A percentile compares a stretch with the other conserved stretches of the same genome.
phyloP scores from a whole-genome alignment of 2,797 vertebrate species.

The Eulemur coronatus region DNA sequence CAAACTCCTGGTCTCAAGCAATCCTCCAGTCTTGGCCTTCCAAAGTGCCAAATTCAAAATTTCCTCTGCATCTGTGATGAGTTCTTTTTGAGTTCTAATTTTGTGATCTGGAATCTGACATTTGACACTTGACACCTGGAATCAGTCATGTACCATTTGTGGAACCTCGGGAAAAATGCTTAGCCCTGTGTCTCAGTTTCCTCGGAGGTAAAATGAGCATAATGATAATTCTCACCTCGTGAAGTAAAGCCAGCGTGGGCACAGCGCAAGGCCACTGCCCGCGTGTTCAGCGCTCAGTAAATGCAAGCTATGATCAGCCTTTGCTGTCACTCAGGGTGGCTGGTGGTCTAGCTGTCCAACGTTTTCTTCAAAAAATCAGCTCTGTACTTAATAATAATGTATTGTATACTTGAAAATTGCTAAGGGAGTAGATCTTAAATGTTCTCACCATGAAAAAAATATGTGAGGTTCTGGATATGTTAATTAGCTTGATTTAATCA shows the following conservation, averaged over 20 bases:
- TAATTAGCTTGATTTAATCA: background rate
- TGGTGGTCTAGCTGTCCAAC: background rate
- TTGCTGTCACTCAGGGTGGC: background rate
- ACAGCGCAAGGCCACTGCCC: background rate
- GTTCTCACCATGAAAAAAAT: background rate
- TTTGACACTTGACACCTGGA: background rate
- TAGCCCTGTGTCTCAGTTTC: background rate
- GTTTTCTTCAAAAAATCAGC: background rate
- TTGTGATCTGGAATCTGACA: background rate
- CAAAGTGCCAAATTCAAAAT: background rate
- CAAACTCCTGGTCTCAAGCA: background rate
- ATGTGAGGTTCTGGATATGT: background rate
- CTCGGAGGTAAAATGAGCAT: background rate
- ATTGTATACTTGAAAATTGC: background rate
- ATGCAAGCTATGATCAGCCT: background rate
- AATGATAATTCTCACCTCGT: no score
- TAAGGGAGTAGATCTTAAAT: background rate
- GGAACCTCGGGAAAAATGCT: background rate
- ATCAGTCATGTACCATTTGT: background rate
- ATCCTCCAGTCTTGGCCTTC: background rate
- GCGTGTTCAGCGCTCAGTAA: background rate
- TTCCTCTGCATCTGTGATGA: background rate
- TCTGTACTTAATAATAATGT: background rate
- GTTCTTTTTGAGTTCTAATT: background rate
- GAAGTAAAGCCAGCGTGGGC: no score